Percentiles rank a stretch among this genome's conserved stretches.
Evolutionary conservation across 2,797 vertebrate genomes (phyloP).

Genomic region (Pangasius larnaudii): DNA sequence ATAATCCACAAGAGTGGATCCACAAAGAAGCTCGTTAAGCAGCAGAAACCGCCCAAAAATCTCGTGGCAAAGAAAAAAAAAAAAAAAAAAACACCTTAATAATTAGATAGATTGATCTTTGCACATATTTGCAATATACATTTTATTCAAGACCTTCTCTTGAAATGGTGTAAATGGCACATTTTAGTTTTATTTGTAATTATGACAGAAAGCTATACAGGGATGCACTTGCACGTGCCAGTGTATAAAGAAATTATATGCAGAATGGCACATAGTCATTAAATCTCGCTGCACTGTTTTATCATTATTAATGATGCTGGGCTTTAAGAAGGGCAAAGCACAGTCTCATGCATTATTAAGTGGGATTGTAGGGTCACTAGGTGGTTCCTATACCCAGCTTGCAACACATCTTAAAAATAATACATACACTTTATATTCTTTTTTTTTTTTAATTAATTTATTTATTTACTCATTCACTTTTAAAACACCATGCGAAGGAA

Average conservation of each 20-base stretch:
- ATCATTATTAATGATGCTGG: conserved; percentile 53
- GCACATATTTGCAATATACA: background rate
- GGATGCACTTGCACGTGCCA: background rate
- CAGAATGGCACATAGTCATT: conserved; percentile 28
- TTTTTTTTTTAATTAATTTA: background rate
- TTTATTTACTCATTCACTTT: background rate
- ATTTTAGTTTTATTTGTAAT: background rate
- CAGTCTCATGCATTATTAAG: conserved; percentile 55
- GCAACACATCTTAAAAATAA: background rate
- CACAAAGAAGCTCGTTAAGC: background rate
- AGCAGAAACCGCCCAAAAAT: background rate
- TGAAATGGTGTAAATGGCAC: background rate
- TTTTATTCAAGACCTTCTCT: background rate
- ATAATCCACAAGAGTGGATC: conserved; percentile 4
- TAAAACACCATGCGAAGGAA: background rate
- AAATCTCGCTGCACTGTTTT: conserved; percentile 31
- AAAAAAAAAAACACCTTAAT: background rate
- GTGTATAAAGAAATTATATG: conserved; percentile 9
- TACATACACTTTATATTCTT: background rate
- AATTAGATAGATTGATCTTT: background rate
- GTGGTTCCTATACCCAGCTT: conserved; percentile 6
- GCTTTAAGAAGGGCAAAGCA: conserved; percentile 38
- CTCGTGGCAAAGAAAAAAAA: background rate
- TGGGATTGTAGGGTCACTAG: background rate
- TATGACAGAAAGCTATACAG: background rate